Percentiles rank a stretch among this genome's conserved stretches.
phyloP scores from a whole-genome alignment of 1,140 invertebrate species.

The Macrostomum lignano region DNA sequence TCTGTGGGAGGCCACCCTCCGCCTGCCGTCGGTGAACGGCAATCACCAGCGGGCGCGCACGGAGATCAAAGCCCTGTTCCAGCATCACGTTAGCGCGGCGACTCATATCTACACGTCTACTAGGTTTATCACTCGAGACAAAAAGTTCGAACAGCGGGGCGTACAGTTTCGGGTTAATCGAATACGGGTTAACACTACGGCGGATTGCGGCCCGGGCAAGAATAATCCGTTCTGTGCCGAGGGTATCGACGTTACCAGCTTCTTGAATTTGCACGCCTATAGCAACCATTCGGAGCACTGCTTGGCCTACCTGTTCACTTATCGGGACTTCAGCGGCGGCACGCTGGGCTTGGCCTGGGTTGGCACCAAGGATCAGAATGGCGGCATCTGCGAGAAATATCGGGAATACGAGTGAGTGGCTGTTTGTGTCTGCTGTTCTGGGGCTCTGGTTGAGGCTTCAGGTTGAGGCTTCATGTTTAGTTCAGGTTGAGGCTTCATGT shows the following conservation, averaged over 20 bases:
- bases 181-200: conserved; percentile 27
- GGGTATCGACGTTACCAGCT: conserved; percentile 96
- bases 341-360: conserved; percentile 93
- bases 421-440: too few species aligned
- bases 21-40: conserved; percentile 9
- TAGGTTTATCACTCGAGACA: too few species aligned
- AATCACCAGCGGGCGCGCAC: conserved; percentile 31
- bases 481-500: too few species aligned
- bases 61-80: conserved; percentile 81
- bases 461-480: too few species aligned
- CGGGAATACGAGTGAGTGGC: conserved; percentile 7
- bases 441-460: too few species aligned
- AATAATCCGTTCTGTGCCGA: conserved; percentile 81
- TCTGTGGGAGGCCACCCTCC: conserved; percentile 60
- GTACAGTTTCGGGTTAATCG: conserved; percentile 6
- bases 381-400: conserved; percentile 89
- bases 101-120: conserved; percentile 89
- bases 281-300: conserved; percentile 91
- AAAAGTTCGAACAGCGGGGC: not conserved
- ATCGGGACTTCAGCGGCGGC: conserved; percentile 78
- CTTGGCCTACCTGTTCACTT: conserved; percentile 90
- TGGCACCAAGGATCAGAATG: conserved; percentile 51
- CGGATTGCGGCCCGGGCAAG: too few species aligned
- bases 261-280: conserved; percentile 81
- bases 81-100: conserved; percentile 85